Evolutionary conservation across 2,888 invertebrate species (phyloP).

Genomic region (Pachymerium ferrugineum): DNA sequence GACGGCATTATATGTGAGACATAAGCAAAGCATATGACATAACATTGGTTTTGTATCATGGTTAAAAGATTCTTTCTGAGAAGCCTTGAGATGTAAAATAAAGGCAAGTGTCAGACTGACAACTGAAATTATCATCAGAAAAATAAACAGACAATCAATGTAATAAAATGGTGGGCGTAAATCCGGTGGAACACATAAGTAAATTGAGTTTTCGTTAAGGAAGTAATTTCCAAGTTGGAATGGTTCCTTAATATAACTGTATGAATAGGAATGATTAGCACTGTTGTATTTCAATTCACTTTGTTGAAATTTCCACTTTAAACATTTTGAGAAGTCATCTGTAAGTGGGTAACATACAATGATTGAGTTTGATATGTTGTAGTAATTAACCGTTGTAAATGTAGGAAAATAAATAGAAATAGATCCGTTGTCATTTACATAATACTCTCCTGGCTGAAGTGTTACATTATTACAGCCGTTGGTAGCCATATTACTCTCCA

Average conservation of each 20-base stretch:
- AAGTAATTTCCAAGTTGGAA: neutral
- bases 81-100: neutral
- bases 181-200: too few relatives aligned
- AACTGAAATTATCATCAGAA: neutral
- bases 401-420: too few relatives aligned
- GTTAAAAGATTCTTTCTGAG: neutral
- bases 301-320: neutral
- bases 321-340: neutral
- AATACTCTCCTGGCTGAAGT: too few relatives aligned
- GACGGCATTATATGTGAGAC: neutral
- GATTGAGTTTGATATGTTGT: too few relatives aligned
- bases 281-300: neutral
- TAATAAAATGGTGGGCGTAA: too few relatives aligned
- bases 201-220: neutral
- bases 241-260: neutral
- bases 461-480: too few relatives aligned
- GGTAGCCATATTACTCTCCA: too few relatives aligned
- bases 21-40: neutral
- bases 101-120: neutral
- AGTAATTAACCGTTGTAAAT: too few relatives aligned
- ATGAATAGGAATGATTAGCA: neutral
- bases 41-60: neutral
- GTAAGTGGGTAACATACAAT: neutral
- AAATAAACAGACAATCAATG: too few relatives aligned
- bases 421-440: too few relatives aligned